Conservation (phyloP, 2,113 vertebrate species). For the Vireo altiloquus region DNA sequence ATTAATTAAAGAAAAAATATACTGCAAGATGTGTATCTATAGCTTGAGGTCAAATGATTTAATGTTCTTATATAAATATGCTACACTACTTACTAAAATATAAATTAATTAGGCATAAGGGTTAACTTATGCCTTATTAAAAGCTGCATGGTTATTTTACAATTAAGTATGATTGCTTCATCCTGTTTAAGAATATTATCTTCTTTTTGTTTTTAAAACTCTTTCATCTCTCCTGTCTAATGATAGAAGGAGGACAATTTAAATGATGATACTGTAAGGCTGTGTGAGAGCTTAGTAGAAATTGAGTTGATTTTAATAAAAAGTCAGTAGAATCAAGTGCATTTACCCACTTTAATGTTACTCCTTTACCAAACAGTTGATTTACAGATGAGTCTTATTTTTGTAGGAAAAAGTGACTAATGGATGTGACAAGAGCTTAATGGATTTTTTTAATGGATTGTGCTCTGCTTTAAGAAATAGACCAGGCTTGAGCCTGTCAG, state of each 20-base stretch:
- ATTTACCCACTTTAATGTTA: background rate
- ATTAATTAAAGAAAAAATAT: background rate
- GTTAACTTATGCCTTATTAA: background rate
- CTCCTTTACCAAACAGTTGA: background rate
- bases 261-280: background rate
- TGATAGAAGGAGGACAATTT: background rate
- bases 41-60: background rate
- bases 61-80: background rate
- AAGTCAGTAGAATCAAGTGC: background rate
- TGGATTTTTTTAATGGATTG: background rate
- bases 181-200: constrained; percentile 21
- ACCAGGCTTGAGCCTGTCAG: background rate
- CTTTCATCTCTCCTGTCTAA: background rate
- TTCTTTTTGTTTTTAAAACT: constrained; percentile 4
- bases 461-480: background rate
- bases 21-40: background rate
- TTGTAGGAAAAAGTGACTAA: background rate
- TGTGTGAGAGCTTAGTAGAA: background rate
- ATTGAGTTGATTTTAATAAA: background rate
- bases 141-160: background rate
- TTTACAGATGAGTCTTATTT: background rate
- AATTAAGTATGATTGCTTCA: background rate
- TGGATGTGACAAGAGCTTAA: background rate
- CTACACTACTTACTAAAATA: background rate
- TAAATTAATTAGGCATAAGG: background rate